A percentile compares a stretch with the other conserved stretches of the same genome.
These are phyloP conservation scores for Diarsia brunnea DNA, from an alignment of 2,888 invertebrate species.

Conservation along the genomic window DNA sequence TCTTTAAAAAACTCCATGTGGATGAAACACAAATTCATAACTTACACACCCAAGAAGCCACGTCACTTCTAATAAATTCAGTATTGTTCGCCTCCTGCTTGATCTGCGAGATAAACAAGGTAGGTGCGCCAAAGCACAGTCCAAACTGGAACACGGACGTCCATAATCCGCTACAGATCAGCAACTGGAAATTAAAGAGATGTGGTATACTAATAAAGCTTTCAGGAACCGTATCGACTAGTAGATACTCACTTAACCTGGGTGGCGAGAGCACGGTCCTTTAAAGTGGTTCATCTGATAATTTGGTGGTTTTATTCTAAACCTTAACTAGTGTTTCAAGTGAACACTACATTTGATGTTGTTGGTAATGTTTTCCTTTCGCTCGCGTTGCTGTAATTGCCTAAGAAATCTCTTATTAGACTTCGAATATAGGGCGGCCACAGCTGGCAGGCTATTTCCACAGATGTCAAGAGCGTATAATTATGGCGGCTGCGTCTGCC, in stretches of 20 bases:
- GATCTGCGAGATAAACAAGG: conserved; percentile 71
- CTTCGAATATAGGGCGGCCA: too few species aligned
- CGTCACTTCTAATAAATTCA: conserved; percentile 61
- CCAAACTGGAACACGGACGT: conserved; percentile 64
- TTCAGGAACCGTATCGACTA: too few species aligned
- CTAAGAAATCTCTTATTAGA: background rate
- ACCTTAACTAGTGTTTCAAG: too few species aligned
- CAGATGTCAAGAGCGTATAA: background rate
- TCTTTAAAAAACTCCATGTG: background rate
- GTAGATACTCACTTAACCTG: too few species aligned
- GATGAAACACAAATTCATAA: background rate
- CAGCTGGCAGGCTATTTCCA: background rate
- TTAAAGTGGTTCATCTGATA: too few species aligned
- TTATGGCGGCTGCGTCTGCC: background rate
- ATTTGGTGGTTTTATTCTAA: too few species aligned
- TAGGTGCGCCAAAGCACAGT: conserved; percentile 66
- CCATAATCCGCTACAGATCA: conserved; percentile 68
- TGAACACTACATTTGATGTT: background rate
- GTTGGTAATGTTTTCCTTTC: background rate
- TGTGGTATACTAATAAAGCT: too few species aligned
- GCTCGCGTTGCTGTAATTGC: background rate
- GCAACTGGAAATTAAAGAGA: conserved; percentile 56
- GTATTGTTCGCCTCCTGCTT: conserved; percentile 68
- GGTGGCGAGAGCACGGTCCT: too few species aligned
- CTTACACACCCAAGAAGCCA: conserved; percentile 66